phyloP scores from a whole-genome alignment of 2,797 vertebrate genomes.

The Notamacropus eugenii region DNA sequence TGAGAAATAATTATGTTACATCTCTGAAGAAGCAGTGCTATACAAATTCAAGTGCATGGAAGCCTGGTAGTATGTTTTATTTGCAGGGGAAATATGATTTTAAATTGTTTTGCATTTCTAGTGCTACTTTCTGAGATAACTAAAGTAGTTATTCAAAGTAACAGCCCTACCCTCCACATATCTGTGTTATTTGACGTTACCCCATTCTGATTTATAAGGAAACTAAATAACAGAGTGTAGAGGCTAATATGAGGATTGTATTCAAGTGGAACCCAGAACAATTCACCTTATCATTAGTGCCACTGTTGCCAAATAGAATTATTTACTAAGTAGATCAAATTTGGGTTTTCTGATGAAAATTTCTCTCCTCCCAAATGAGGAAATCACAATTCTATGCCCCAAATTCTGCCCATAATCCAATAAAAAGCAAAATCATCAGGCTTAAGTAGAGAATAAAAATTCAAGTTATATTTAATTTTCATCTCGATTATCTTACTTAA shows the following conservation, averaged over 20 bases:
- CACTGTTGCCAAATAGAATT: slow-evolving; percentile 25
- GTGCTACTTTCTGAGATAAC: not conserved
- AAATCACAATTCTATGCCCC: not conserved
- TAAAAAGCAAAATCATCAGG: not conserved
- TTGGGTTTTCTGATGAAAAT: not conserved
- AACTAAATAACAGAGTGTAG: not conserved
- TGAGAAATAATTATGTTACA: not conserved
- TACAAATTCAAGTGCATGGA: not conserved
- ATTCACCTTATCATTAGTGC: slow-evolving; percentile 23
- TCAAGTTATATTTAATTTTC: not conserved
- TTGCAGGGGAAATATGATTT: not conserved
- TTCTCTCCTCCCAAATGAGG: slow-evolving; percentile 6
- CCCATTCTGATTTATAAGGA: slow-evolving; percentile 20
- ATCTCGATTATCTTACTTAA: not conserved
- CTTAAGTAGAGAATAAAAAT: not conserved
- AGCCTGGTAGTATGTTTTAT: not conserved
- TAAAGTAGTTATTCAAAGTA: not conserved
- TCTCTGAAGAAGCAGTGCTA: not conserved
- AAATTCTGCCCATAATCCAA: not conserved
- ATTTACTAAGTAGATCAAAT: not conserved
- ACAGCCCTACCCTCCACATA: not conserved
- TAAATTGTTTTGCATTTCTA: not conserved
- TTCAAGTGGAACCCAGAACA: slow-evolving; percentile 3
- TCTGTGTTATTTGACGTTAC: slow-evolving; percentile 20
- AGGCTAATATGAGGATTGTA: not conserved